phyloP scores from a whole-genome alignment of 1,140 invertebrate genomes.

The Macrobrachium rosenbergii region DNA sequence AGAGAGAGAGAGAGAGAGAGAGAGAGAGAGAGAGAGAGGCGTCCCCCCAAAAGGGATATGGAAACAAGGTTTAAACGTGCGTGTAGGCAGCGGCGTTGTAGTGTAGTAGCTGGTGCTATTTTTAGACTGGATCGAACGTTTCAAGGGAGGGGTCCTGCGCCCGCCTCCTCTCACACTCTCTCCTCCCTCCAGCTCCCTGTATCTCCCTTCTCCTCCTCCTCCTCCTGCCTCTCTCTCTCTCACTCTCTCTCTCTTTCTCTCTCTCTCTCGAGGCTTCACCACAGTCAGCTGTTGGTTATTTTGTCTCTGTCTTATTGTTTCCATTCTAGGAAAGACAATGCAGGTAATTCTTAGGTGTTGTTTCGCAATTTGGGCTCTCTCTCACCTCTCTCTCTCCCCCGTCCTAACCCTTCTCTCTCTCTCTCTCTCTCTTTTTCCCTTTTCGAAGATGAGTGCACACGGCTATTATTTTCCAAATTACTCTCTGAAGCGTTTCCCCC shows the following conservation, averaged over 20 bases:
- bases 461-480: too few relatives aligned
- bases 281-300: not conserved
- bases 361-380: constrained; percentile 10
- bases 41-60: too few relatives aligned
- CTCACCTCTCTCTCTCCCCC: constrained; percentile 24
- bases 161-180: not conserved
- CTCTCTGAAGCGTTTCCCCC: too few relatives aligned
- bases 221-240: not conserved
- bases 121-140: too few relatives aligned
- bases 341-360: not conserved
- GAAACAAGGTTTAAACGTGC: too few relatives aligned
- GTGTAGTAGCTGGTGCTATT: too few relatives aligned
- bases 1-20: too few relatives aligned
- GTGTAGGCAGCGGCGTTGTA: too few relatives aligned
- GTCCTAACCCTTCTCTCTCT: not conserved
- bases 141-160: not conserved
- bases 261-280: not conserved
- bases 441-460: not conserved
- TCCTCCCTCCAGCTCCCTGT: not conserved
- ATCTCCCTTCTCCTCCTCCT: not conserved
- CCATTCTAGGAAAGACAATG: too few relatives aligned
- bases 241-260: constrained; percentile 23
- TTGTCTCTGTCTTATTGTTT: not conserved
- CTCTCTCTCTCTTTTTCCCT: constrained; percentile 17
- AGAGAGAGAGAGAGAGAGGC: too few relatives aligned